Evolutionary conservation across 2,888 invertebrate genomes (phyloP).

Genomic region (Carterocephalus palaemon): DNA sequence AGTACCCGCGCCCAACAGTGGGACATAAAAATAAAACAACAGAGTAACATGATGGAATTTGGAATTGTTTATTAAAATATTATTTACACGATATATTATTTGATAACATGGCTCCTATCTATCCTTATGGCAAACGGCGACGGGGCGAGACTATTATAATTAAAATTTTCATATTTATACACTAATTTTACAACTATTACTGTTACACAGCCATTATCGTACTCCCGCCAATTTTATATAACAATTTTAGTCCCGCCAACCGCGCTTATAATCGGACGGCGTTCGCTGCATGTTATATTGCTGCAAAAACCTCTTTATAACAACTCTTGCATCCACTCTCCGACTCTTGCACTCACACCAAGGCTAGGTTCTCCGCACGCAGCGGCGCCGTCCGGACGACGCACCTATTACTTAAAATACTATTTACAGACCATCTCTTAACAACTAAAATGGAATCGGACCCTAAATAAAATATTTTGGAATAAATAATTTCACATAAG

Average conservation of each 20-base stretch:
- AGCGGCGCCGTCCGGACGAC: constrained; percentile 13
- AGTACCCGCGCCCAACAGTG: too few relatives aligned
- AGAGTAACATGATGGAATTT: constrained; percentile 50
- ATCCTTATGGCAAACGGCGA: constrained; percentile 48
- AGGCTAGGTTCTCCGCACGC: constrained; percentile 10
- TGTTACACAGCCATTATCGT: constrained; percentile 10
- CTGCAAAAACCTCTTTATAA: neutral
- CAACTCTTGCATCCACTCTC: constrained; percentile 1
- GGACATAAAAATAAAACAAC: constrained; percentile 26
- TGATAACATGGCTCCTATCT: constrained; percentile 43
- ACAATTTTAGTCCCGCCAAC: neutral
- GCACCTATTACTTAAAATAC: constrained; percentile 25
- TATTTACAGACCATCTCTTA: constrained; percentile 30
- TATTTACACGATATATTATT: constrained; percentile 52
- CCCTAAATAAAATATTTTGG: constrained; percentile 32
- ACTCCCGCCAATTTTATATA: constrained; percentile 4
- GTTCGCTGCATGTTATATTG: constrained; percentile 4
- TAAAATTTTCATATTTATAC: constrained; percentile 1
- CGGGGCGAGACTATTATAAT: neutral
- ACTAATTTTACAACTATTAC: constrained; percentile 4
- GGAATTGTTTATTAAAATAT: constrained; percentile 60
- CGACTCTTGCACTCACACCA: neutral
- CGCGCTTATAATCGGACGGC: neutral
- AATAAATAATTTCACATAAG: constrained; percentile 36
- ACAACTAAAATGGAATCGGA: constrained; percentile 31